These are phyloP conservation scores for Gila orcuttii DNA, from an alignment of 2,113 vertebrate genomes.

Conservation along the genomic window DNA sequence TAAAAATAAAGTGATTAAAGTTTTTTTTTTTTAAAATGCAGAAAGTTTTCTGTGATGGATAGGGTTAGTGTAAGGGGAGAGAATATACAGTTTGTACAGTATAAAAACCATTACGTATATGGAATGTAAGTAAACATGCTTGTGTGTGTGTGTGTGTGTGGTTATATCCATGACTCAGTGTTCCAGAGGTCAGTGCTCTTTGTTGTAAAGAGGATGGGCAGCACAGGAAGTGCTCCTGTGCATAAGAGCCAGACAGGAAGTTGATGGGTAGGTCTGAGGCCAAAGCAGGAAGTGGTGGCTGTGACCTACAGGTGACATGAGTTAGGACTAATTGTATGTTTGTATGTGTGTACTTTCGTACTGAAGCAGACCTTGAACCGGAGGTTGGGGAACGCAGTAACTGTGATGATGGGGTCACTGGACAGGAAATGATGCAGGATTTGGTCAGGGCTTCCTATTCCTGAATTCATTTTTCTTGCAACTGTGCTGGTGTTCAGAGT, in stretches of 20 bases:
- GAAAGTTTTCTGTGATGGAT: too few relatives aligned
- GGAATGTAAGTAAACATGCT: too few relatives aligned
- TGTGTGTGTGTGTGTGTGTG: background rate
- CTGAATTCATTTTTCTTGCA: background rate
- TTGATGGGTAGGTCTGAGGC: background rate
- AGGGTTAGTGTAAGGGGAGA: too few relatives aligned
- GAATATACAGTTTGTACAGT: too few relatives aligned
- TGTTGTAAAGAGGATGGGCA: constrained; percentile 34
- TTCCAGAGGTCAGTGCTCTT: constrained; percentile 8
- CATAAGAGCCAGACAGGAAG: constrained; percentile 51
- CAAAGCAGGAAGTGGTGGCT: constrained; percentile 16
- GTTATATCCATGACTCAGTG: background rate
- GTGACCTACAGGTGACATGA: background rate
- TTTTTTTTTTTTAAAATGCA: too few relatives aligned
- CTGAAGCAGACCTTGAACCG: background rate
- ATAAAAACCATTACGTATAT: too few relatives aligned
- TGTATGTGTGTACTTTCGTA: background rate
- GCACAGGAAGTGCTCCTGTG: constrained; percentile 46
- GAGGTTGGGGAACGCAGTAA: background rate
- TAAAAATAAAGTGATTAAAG: too few relatives aligned
- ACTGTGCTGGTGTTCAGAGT: background rate
- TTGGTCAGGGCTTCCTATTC: background rate
- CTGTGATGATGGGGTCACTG: background rate
- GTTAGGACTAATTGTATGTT: background rate
- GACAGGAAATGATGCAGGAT: constrained; percentile 11